Conservation (phyloP, 2,797 vertebrate genomes). For the Silurus lanzhouensis region DNA sequence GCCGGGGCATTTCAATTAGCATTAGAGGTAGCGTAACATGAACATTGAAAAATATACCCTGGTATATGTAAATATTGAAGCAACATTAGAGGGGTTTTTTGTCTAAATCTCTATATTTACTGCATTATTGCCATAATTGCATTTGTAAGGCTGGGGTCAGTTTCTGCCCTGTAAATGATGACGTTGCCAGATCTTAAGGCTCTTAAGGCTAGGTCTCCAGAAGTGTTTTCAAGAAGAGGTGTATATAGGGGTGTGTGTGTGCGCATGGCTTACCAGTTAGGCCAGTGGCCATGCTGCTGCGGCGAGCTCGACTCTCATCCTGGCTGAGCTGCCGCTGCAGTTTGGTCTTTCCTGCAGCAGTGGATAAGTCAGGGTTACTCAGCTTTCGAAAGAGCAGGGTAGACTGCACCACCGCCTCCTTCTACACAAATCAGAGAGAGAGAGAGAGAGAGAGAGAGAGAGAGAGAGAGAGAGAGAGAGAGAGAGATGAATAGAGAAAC, state of each 20-base stretch:
- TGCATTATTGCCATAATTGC: background rate
- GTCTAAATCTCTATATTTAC: background rate
- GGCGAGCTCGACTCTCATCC: slow-evolving; percentile 86
- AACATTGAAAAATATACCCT: no score
- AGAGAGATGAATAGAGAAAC: background rate
- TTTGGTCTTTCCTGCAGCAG: slow-evolving; percentile 85
- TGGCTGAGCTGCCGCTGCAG: slow-evolving; percentile 93
- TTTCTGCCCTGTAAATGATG: background rate
- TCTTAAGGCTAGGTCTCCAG: background rate
- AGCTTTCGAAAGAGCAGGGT: slow-evolving; percentile 90
- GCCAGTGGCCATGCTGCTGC: slow-evolving; percentile 85
- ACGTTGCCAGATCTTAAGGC: background rate
- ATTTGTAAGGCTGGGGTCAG: background rate
- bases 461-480: no score
- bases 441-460: background rate
- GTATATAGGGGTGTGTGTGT: background rate
- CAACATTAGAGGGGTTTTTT: background rate
- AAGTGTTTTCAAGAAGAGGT: background rate
- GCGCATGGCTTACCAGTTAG: slow-evolving; percentile 79
- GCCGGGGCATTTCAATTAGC: no score
- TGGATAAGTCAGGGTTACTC: slow-evolving; percentile 93
- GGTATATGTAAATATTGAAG: background rate
- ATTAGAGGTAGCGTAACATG: no score
- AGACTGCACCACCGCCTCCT: slow-evolving; percentile 78
- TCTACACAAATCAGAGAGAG: slow-evolving; percentile 64